Evolutionary conservation across 2,113 vertebrate genomes (phyloP).

Genomic region (Ivindomyrus marchei): DNA sequence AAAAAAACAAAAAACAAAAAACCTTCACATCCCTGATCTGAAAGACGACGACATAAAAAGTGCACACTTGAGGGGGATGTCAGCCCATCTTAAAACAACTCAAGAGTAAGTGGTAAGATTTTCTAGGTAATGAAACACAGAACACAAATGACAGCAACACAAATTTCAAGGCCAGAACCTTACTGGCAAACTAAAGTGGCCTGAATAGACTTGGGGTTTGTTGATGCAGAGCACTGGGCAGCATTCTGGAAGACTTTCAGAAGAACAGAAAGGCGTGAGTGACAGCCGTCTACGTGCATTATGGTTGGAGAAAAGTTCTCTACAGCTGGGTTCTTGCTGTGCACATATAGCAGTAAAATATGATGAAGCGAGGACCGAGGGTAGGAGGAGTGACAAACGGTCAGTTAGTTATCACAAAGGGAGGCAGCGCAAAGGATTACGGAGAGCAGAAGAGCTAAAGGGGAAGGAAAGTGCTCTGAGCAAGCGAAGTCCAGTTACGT

Average conservation of each 20-base stretch:
- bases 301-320: too few species aligned
- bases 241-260: not conserved
- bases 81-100: not conserved
- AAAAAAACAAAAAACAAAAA: not conserved
- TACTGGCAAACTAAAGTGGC: not conserved
- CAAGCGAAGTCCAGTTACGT: constrained; percentile 71
- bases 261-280: not conserved
- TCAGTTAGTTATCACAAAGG: not conserved
- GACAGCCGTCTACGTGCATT: not conserved
- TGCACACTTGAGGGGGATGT: not conserved
- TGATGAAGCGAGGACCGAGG: not conserved
- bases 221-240: not conserved
- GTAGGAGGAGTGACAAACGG: not conserved
- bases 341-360: not conserved
- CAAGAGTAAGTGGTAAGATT: not conserved
- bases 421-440: constrained; percentile 25
- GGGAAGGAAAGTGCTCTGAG: constrained; percentile 45
- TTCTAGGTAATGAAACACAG: not conserved
- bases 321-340: not conserved
- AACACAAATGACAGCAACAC: not conserved
- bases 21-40: constrained; percentile 11
- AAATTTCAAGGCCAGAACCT: not conserved
- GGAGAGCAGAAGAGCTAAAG: constrained; percentile 6
- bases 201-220: not conserved
- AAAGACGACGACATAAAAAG: not conserved